Evolutionary conservation across 1,140 invertebrate species (phyloP), one percentile per base, ranked within the genome.

Genomic region (Drosophila asahinai): DNA sequence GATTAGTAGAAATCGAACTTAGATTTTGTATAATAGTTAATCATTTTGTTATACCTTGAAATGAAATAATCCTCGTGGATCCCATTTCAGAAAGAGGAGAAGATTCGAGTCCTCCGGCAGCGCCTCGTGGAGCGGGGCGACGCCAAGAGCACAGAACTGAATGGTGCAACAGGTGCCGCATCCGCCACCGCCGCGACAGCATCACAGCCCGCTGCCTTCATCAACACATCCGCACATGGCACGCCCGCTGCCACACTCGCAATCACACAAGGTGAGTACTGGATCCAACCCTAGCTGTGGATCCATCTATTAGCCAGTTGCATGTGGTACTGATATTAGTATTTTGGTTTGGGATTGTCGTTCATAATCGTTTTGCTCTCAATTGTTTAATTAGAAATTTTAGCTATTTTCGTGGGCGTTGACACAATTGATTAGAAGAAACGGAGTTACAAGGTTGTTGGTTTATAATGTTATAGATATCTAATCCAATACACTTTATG

Each of bases 51-150:
- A 36, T 11, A 36, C 33, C 33, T 11, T 11, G 4, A 12, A n/a
- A n/a, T 40, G 14, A 51, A 22, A 2, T 15, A 36, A 3, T 11
- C 15, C 0, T 48, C 14, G 1, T 11, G 3, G 2, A 25, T 25
- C 7, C 6, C 1, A 7, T 70, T 94, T 15, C 94, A 98, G 97
- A 98, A 98, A 94, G 97, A 98, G 93, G 97, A 98, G 81, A 97
- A 97, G 84, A 97, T 98, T 48, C 95, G 96, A 43, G 93, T 96
- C 51, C 93, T 98, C 71, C 96, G 97, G 81, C 95, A 97, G 83
- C 96, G 96, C 66, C 93, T 98, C 33, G 95, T 96, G 12, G 97
- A 98, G 82, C 94, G 96, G 30, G 97, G 97, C 72, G 94, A 82
- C 61, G 79, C 86, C 54, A 89, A 93, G 91, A 62, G 77, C 82